Evolutionary conservation across 92 coral and sea anemone species (phyloP).

Genomic region (Parazoanthus swiftii): DNA sequence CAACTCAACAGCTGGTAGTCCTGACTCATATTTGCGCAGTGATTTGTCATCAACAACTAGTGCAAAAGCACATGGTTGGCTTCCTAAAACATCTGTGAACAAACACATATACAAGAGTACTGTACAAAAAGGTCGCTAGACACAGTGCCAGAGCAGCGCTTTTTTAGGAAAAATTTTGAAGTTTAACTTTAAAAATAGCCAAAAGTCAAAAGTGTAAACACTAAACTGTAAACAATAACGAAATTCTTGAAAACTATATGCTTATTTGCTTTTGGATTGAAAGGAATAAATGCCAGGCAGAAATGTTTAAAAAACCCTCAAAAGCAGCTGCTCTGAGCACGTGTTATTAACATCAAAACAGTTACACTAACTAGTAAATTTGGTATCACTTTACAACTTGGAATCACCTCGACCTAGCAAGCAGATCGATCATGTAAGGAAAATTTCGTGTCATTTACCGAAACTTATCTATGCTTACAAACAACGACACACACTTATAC

Average conservation of each 20-base stretch:
- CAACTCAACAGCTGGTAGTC: neutral
- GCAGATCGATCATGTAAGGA: slow-evolving; percentile 43
- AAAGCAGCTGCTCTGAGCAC: neutral
- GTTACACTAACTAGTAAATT: neutral
- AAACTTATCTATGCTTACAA: neutral
- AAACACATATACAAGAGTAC: neutral
- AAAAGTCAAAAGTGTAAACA: too few relatives aligned
- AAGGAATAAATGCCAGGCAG: neutral
- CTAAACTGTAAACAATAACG: neutral
- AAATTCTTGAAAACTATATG: neutral
- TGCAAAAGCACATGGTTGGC: slow-evolving; percentile 34
- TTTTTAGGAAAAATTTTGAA: too few relatives aligned
- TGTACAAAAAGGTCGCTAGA: neutral
- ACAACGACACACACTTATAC: slow-evolving; percentile 16
- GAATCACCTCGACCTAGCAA: slow-evolving; percentile 22
- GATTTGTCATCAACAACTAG: slow-evolving; percentile 92
- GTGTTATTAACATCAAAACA: neutral
- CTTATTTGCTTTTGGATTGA: neutral
- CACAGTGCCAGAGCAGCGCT: neutral
- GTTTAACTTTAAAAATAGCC: too few relatives aligned
- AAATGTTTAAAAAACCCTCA: neutral
- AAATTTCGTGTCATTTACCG: slow-evolving; percentile 38
- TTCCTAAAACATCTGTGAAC: neutral
- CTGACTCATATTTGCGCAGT: slow-evolving; percentile 95
- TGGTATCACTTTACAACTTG: slow-evolving; percentile 23